phyloP scores from a whole-genome alignment of 2,888 invertebrate genomes.

The Dusona sp. region DNA sequence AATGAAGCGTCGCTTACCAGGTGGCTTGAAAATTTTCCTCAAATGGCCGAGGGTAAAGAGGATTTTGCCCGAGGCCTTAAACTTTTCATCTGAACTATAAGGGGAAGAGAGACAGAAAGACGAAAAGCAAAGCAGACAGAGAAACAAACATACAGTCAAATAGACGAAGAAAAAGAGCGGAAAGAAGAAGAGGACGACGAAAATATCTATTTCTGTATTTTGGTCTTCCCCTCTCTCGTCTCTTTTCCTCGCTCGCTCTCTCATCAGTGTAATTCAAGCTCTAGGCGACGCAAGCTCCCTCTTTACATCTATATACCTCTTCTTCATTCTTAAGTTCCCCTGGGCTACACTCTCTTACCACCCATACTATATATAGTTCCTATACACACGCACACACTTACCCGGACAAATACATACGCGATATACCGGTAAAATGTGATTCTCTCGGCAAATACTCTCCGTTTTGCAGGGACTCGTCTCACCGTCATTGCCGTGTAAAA shows the following conservation, averaged over 20 bases:
- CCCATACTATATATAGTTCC: not conserved
- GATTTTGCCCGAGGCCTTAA: conserved; percentile 46
- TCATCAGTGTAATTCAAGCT: conserved; percentile 56
- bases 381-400: not conserved
- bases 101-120: not conserved
- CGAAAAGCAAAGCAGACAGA: not conserved
- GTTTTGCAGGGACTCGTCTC: conserved; percentile 44
- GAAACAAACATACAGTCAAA: conserved; percentile 13
- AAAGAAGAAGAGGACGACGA: not conserved
- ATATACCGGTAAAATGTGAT: conserved; percentile 34
- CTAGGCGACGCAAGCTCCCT: conserved; percentile 28
- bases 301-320: conserved; percentile 21
- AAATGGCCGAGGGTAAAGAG: conserved; percentile 50
- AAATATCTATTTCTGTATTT: conserved; percentile 38
- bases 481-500: conserved; percentile 64
- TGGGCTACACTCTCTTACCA: conserved; percentile 37
- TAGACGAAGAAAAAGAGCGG: not conserved
- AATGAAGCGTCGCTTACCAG: conserved; percentile 20
- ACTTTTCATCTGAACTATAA: conserved; percentile 43
- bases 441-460: conserved; percentile 35
- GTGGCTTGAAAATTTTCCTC: conserved; percentile 41
- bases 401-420: not conserved
- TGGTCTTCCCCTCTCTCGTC: conserved; percentile 26
- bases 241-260: conserved; percentile 38
- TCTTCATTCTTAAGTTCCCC: conserved; percentile 30